Percentiles rank a stretch among this genome's conserved stretches.
Conservation (phyloP, 2,113 vertebrate species). For the Bos taurus region DNA sequence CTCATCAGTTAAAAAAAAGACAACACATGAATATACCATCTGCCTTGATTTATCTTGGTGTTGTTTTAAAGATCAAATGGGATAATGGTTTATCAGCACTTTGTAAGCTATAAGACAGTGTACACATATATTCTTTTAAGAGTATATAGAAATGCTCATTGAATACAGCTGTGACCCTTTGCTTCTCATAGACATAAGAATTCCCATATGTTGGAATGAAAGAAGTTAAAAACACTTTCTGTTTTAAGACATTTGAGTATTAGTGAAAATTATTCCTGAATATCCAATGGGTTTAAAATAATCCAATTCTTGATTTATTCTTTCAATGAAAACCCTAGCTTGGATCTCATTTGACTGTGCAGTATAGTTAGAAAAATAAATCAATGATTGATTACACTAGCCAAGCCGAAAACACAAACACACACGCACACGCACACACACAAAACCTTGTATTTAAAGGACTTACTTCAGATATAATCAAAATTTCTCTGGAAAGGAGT, state of each 20-base stretch:
- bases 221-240: background rate
- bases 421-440: too few species aligned
- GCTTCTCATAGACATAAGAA: background rate
- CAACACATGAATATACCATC: background rate
- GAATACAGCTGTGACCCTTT: background rate
- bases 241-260: background rate
- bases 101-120: background rate
- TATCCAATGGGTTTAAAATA: background rate
- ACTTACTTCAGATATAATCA: background rate
- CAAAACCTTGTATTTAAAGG: background rate
- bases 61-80: background rate
- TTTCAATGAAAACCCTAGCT: background rate
- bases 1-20: background rate
- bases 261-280: constrained; percentile 30
- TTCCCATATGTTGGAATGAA: background rate
- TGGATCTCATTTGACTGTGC: background rate
- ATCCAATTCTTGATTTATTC: constrained; percentile 30
- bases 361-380: background rate
- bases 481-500: constrained; percentile 8
- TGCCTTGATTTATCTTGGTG: constrained; percentile 5
- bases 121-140: background rate
- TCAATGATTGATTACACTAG: background rate
- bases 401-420: background rate
- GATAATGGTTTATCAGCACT: background rate
- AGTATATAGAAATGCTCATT: background rate